Conservation (phyloP, 1,140 invertebrate species). For the Meloidogyne chitwoodi region DNA sequence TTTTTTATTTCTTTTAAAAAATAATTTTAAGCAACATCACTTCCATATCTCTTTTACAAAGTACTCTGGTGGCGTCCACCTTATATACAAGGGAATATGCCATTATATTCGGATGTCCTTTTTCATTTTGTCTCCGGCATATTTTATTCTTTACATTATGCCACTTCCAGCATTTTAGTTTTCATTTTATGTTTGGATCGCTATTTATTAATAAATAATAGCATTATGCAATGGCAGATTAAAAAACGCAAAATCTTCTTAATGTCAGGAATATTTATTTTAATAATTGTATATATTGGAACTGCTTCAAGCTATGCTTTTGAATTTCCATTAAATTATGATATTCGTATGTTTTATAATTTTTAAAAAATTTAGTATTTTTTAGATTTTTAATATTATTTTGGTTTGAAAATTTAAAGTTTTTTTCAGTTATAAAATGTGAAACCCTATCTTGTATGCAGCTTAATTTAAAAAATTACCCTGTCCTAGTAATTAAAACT, state of each 20-base stretch:
- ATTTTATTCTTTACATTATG: neutral
- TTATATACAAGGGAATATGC: neutral
- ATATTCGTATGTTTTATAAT: neutral
- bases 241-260: neutral
- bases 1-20: too few relatives aligned
- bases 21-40: neutral
- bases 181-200: neutral
- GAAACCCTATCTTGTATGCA: neutral
- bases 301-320: neutral
- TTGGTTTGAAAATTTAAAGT: too few relatives aligned
- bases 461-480: neutral
- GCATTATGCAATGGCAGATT: neutral
- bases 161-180: neutral
- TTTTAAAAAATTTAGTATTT: too few relatives aligned
- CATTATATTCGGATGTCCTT: neutral
- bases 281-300: neutral
- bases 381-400: too few relatives aligned
- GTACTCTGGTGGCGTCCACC: neutral
- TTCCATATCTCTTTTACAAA: conserved; percentile 1
- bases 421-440: neutral
- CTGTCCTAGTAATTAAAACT: neutral
- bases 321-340: neutral
- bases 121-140: neutral
- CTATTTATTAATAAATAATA: neutral
- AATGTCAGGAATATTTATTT: neutral